Percentiles rank a stretch among this genome's conserved stretches.
These are phyloP conservation scores for Lophura nycthemera DNA, from an alignment of 2,113 vertebrate species.

Conservation along the genomic window DNA sequence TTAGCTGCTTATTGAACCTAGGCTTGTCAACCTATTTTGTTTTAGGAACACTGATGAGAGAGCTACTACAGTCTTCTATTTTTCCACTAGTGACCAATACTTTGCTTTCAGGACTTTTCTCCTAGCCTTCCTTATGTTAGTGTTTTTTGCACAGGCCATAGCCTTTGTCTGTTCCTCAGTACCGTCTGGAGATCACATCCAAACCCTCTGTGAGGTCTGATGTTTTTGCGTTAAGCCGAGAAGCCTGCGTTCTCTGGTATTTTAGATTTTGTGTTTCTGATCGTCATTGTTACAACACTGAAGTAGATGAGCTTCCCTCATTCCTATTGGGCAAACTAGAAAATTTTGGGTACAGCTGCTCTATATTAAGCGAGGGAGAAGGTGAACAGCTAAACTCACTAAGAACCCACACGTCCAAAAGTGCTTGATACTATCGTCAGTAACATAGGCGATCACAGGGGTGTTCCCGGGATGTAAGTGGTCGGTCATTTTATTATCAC, in stretches of 20 bases:
- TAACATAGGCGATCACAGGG: neutral
- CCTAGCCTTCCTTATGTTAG: neutral
- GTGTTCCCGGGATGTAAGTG: neutral
- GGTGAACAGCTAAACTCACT: neutral
- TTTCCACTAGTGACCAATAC: neutral
- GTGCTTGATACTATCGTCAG: neutral
- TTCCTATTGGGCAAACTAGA: neutral
- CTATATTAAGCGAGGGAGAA: neutral
- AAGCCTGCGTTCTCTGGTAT: neutral
- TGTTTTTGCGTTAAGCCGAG: neutral
- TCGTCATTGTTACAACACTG: neutral
- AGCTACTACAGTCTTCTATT: neutral
- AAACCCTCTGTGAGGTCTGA: neutral
- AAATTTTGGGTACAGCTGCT: neutral
- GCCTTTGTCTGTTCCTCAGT: neutral
- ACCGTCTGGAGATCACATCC: neutral
- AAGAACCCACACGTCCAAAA: neutral
- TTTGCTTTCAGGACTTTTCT: neutral
- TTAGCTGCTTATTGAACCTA: neutral
- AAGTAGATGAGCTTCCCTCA: rapidly evolving
- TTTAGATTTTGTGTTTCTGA: neutral
- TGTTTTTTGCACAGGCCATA: neutral
- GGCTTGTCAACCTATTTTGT: neutral
- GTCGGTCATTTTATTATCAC: neutral
- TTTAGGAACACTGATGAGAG: neutral